Base-by-base conservation (phyloP, 2,888 invertebrate genomes). In the Muscina levida region DNA sequence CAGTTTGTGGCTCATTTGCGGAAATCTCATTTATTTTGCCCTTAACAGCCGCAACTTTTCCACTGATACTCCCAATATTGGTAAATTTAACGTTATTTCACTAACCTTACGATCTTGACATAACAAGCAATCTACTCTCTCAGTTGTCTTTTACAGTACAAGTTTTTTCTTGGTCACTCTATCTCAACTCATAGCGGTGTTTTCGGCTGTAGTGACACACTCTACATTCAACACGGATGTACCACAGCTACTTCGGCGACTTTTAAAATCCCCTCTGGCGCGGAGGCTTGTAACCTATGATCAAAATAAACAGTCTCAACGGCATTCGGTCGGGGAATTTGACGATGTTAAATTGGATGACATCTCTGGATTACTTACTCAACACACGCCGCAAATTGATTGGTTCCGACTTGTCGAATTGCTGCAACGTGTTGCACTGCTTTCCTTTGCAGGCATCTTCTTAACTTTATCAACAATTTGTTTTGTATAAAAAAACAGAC, bases 1-100 rank as follows among this genome's bases (percentile, higher is more conserved):
- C 57, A 92, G 92, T 26, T 90, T 93, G 2, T 85, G 94, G 10
- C 91, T 93, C 39, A 92, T 93, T 66, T 91, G 91, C 22, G 86
- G 93, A 71, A 92, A 92, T 85, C 90, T 94, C 84, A 87, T 93
- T 77, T 93, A 93, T 87, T 93, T 94, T 84, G 91, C 92, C 0
- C 90, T 91, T 56, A 92, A 92, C 73, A 82, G 91, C 48, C 90
- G 90, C 0, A 84, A 88, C 2, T 88, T 91, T 77, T 88, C 90
- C 1, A 85, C 87, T 15, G 87, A 87, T 56, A 86, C 90, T 2
- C 91, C 91, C 1, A 82, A 89, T 15, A 86, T 91, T 59, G 90
- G 91, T 91, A 85, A 85, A 1, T 8, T 10, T 22, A 1, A 53
- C 3, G 11, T 2, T 44, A 46, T n/a, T 8, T 26, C 8, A 24